Percentiles rank a stretch among this genome's conserved stretches.
phyloP scores from a whole-genome alignment of 2,797 vertebrate genomes.

The Sebastes cheni region DNA sequence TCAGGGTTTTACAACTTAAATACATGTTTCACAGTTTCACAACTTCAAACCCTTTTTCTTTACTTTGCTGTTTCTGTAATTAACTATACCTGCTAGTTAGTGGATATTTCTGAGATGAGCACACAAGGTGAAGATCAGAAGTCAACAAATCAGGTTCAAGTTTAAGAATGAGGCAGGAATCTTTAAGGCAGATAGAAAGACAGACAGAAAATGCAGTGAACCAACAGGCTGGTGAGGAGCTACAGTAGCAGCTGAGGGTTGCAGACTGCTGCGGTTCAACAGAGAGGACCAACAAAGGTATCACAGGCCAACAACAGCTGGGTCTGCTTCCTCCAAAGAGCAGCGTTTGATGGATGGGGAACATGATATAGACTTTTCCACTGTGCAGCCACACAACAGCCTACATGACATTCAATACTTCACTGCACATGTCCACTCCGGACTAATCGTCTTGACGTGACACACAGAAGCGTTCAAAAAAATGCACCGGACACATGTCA shows the following conservation, averaged over 20 bases:
- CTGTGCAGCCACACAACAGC: constrained; percentile 48
- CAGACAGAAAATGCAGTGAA: constrained; percentile 32
- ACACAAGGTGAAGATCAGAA: neutral
- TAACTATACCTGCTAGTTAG: neutral
- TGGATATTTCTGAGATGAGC: neutral
- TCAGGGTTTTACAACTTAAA: neutral
- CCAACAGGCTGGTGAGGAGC: constrained; percentile 36
- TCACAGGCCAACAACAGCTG: constrained; percentile 72
- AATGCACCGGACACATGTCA: constrained; percentile 31
- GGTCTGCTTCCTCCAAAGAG: constrained; percentile 68
- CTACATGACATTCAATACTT: constrained; percentile 67
- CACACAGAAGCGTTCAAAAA: constrained; percentile 39
- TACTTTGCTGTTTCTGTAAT: neutral
- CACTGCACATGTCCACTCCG: constrained; percentile 45
- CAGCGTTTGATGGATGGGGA: constrained; percentile 49
- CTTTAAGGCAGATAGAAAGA: constrained; percentile 24
- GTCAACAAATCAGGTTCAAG: neutral
- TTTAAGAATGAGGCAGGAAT: constrained; percentile 15
- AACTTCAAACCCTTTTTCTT: neutral
- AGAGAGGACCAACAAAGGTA: constrained; percentile 66
- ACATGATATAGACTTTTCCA: constrained; percentile 56
- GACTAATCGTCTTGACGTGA: constrained; percentile 45
- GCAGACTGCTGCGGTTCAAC: constrained; percentile 44
- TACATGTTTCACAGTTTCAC: neutral
- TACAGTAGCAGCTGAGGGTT: constrained; percentile 42